Conservation (phyloP, 2,888 invertebrate genomes). For the Apotomis turbidana region DNA sequence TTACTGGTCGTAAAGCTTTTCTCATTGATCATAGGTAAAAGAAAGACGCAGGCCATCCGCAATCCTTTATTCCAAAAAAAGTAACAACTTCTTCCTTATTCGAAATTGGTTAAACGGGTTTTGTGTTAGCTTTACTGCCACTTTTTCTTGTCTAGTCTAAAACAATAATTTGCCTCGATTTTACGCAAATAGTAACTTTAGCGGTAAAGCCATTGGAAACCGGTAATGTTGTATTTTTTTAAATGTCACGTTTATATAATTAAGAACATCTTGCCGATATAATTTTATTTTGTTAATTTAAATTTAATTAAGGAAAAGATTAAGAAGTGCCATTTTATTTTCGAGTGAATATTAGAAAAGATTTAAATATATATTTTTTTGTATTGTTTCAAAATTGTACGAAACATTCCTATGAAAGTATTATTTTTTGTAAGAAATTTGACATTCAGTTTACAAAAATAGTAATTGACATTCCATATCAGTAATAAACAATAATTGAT, state of each 20-base stretch:
- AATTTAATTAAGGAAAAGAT: neutral
- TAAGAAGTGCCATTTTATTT: slow-evolving; percentile 25
- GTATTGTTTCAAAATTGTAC: slow-evolving; percentile 12
- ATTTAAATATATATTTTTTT: too few relatives aligned
- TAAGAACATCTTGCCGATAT: slow-evolving; percentile 4
- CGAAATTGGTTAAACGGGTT: too few relatives aligned
- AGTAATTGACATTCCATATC: slow-evolving; percentile 28
- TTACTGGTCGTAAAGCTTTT: too few relatives aligned
- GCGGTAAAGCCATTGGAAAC: too few relatives aligned
- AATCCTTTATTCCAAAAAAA: too few relatives aligned
- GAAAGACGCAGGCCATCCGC: too few relatives aligned
- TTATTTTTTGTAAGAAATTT: slow-evolving; percentile 20
- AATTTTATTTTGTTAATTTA: neutral
- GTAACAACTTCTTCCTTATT: too few relatives aligned
- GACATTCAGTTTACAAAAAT: slow-evolving; percentile 7
- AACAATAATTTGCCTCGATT: neutral
- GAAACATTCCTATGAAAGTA: slow-evolving; percentile 28
- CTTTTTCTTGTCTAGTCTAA: neutral
- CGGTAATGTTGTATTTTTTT: too few relatives aligned
- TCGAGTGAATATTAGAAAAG: neutral
- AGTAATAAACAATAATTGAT: slow-evolving; percentile 9
- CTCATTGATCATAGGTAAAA: too few relatives aligned
- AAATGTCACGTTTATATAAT: too few relatives aligned
- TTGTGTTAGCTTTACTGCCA: too few relatives aligned
- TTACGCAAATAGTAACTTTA: too few relatives aligned